Evolutionary conservation across 1,140 invertebrate genomes (phyloP).

Genomic region (Penaeus vannamei): DNA sequence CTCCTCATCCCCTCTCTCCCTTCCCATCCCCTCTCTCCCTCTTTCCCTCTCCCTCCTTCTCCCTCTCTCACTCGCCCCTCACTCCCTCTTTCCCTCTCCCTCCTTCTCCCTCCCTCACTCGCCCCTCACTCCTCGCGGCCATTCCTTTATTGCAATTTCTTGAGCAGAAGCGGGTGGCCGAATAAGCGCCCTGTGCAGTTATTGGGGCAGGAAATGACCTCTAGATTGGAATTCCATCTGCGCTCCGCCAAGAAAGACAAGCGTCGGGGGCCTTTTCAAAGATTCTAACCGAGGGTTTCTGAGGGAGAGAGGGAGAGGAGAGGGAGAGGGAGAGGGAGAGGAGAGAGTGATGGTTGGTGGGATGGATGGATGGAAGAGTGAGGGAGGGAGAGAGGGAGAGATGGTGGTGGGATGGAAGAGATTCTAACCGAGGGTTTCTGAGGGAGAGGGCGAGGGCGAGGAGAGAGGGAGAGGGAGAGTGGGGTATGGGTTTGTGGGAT

Average conservation of each 20-base stretch:
- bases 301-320: constrained; percentile 36
- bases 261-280: constrained; percentile 59
- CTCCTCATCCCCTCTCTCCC: not conserved
- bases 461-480: not conserved
- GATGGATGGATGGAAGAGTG: not conserved
- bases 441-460: constrained; percentile 22
- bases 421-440: constrained; percentile 56
- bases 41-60: constrained; percentile 1
- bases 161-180: constrained; percentile 47
- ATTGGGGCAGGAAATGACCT: constrained; percentile 67
- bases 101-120: not conserved
- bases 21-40: not conserved
- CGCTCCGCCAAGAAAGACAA: constrained; percentile 58
- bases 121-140: constrained; percentile 50
- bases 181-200: constrained; percentile 65
- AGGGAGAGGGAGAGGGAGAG: constrained; percentile 12
- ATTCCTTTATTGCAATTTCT: constrained; percentile 65
- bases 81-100: not conserved
- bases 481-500: not conserved
- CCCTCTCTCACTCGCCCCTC: not conserved
- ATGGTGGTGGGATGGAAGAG: not conserved
- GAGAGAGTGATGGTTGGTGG: not conserved
- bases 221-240: constrained; percentile 68
- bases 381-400: not conserved
- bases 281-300: constrained; percentile 58